Percentiles rank a stretch among this genome's conserved stretches.
These are phyloP conservation scores for Drosophila sp. DNA, from an alignment of 1,140 invertebrate genomes.

Conservation along the genomic window DNA sequence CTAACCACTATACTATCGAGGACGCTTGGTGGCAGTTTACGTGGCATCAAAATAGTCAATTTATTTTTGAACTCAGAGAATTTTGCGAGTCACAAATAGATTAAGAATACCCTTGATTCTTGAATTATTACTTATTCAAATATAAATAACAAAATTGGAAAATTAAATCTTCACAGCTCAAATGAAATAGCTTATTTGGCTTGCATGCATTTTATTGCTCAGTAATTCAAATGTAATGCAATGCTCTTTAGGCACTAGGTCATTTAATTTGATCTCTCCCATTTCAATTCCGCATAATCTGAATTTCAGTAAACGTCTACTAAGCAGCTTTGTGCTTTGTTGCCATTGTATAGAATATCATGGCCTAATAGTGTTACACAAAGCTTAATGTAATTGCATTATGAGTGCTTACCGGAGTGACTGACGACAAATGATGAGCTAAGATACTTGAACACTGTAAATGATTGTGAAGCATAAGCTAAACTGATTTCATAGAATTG, in stretches of 20 bases:
- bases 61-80: too few relatives aligned
- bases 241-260: not conserved
- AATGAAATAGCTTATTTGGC: too few relatives aligned
- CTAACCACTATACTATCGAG: conserved; percentile 79
- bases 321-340: not conserved
- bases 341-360: not conserved
- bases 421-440: not conserved
- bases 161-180: too few relatives aligned
- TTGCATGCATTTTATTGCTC: not conserved
- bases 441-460: not conserved
- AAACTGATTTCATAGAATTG: conserved; percentile 4
- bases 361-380: conserved; percentile 2
- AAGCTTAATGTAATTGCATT: conserved; percentile 13
- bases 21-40: too few relatives aligned
- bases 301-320: not conserved
- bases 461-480: not conserved
- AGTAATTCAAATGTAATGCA: not conserved
- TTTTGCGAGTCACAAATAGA: too few relatives aligned
- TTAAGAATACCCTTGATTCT: too few relatives aligned
- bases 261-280: not conserved
- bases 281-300: not conserved
- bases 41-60: too few relatives aligned
- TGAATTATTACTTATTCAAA: too few relatives aligned
- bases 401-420: not conserved
- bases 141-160: too few relatives aligned